A percentile compares a stretch with the other conserved stretches of the same genome.
phyloP scores from a whole-genome alignment of 2,888 invertebrate genomes.

The Noctua comes region DNA sequence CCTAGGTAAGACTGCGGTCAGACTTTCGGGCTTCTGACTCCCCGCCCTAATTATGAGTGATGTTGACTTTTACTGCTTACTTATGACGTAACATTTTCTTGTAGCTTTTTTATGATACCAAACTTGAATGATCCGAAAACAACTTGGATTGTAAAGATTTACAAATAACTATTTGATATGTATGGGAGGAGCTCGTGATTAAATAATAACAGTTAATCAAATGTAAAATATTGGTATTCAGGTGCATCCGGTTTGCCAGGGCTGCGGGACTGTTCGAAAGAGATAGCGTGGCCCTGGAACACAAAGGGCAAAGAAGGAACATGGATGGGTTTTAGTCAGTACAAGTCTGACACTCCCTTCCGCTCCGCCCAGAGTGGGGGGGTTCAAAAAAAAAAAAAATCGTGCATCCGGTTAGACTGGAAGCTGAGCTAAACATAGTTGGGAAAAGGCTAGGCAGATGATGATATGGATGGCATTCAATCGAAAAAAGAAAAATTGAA shows the following conservation, averaged over 20 bases:
- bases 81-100: background rate
- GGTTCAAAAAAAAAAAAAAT: too few relatives aligned
- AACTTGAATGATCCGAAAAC: background rate
- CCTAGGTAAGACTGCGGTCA: background rate
- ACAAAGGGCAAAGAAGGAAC: too few relatives aligned
- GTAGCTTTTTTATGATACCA: background rate
- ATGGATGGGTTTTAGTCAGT: too few relatives aligned
- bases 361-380: too few relatives aligned
- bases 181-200: background rate
- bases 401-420: too few relatives aligned
- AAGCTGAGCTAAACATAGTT: background rate
- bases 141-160: background rate
- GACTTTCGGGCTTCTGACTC: background rate
- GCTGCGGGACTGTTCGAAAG: too few relatives aligned
- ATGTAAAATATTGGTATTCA: background rate
- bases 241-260: background rate
- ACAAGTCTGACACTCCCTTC: too few relatives aligned
- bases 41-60: background rate
- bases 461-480: background rate
- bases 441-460: background rate
- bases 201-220: background rate
- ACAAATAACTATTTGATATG: background rate
- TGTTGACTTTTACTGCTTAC: background rate
- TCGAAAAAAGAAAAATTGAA: background rate
- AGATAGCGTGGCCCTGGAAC: too few relatives aligned